Percentiles rank a stretch among this genome's conserved stretches.
These are phyloP conservation scores for Alces alces DNA, from an alignment of 2,113 vertebrate genomes.

Conservation along the genomic window DNA sequence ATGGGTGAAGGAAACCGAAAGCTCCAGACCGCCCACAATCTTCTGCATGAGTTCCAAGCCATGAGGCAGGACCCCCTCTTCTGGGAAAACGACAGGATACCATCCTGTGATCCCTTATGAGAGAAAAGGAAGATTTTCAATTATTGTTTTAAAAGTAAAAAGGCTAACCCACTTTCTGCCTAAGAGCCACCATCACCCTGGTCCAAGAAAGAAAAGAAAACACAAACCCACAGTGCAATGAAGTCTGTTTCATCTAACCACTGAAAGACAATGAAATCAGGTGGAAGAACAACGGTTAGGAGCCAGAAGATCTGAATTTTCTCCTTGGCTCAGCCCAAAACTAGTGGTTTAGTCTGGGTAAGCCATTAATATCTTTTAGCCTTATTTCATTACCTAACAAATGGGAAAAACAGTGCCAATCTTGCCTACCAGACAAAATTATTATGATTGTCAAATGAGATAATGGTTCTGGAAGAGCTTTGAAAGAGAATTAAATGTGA, in stretches of 20 bases:
- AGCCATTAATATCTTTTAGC: background rate
- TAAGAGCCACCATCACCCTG: background rate
- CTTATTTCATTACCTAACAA: background rate
- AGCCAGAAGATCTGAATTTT: background rate
- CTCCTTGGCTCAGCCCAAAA: background rate
- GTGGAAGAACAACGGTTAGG: background rate
- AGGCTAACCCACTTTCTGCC: background rate
- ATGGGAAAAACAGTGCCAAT: conserved; percentile 12
- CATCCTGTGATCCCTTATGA: conserved; percentile 91
- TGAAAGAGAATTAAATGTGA: background rate
- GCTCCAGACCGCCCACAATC: conserved; percentile 89
- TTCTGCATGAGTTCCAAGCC: conserved; percentile 64
- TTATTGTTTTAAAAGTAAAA: conserved; percentile 37
- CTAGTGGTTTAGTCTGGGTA: background rate
- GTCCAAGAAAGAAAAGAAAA: conserved; percentile 30
- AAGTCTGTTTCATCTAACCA: conserved; percentile 11
- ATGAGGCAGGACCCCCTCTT: conserved; percentile 37
- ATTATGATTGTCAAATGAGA: background rate
- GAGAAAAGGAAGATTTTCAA: conserved; percentile 33
- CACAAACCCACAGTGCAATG: background rate
- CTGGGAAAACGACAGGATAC: conserved; percentile 84
- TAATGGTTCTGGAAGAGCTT: background rate
- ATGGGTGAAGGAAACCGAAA: conserved; percentile 87
- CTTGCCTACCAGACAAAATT: background rate
- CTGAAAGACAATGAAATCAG: background rate